Conservation (phyloP, 2,888 invertebrate genomes). For the Cryptosula pallasiana region DNA sequence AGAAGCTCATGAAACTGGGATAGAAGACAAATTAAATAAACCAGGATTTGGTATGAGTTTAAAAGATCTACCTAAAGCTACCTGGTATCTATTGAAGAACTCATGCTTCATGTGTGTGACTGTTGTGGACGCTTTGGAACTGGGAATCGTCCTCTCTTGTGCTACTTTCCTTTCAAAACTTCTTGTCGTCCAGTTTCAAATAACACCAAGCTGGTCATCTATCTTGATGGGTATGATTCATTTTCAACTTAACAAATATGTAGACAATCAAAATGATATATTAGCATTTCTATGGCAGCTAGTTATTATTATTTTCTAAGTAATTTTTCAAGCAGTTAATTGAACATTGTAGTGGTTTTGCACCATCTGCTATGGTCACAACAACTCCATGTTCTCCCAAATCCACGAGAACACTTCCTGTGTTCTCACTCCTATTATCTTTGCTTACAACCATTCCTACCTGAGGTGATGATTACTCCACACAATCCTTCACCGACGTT, state of each 20-base stretch:
- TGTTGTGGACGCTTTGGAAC: slow-evolving; percentile 58
- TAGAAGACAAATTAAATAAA: slow-evolving; percentile 26
- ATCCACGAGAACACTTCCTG: no score
- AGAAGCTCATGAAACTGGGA: slow-evolving; percentile 34
- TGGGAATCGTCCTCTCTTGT: slow-evolving; percentile 59
- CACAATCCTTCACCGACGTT: no score
- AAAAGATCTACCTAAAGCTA: slow-evolving; percentile 38
- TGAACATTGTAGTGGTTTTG: no score
- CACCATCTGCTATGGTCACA: no score
- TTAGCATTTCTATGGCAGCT: no score
- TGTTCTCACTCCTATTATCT: no score
- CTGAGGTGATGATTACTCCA: no score
- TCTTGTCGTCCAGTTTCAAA: slow-evolving; percentile 68
- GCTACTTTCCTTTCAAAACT: slow-evolving; percentile 70
- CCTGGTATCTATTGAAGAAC: slow-evolving; percentile 62
- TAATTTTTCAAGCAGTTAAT: no score
- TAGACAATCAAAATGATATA: no score
- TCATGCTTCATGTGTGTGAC: slow-evolving; percentile 52
- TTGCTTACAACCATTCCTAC: no score
- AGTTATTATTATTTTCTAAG: no score
- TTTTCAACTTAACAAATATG: background rate
- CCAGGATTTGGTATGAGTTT: slow-evolving; percentile 27
- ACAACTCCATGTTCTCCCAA: no score
- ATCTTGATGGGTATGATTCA: slow-evolving; percentile 60
- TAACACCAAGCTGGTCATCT: slow-evolving; percentile 64